Conservation (phyloP, 2,888 invertebrate genomes). For the Sesia apiformis region DNA sequence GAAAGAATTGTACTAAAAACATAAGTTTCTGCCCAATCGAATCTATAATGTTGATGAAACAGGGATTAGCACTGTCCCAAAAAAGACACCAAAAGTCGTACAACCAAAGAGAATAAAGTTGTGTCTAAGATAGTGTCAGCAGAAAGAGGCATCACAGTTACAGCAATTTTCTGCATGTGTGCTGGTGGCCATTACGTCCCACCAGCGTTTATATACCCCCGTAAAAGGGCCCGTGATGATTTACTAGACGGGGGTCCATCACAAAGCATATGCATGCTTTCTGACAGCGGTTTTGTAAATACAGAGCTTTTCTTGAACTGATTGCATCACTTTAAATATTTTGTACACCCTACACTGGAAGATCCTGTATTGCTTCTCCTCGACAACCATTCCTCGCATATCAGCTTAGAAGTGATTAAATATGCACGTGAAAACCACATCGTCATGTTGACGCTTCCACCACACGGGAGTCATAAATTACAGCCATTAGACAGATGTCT, state of each 20-base stretch:
- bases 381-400: not conserved
- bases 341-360: not conserved
- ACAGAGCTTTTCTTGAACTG: conserved; percentile 1
- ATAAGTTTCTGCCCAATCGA: not conserved
- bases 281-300: conserved; percentile 1
- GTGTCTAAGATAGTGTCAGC: conserved; percentile 1
- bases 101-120: conserved; percentile 3
- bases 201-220: conserved; percentile 2
- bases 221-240: not conserved
- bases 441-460: not conserved
- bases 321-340: conserved; percentile 1
- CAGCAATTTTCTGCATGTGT: not conserved
- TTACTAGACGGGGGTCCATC: conserved; percentile 1
- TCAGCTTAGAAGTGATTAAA: not conserved
- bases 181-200: conserved; percentile 1
- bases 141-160: conserved; percentile 1
- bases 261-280: conserved; percentile 1
- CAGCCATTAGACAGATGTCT: not conserved
- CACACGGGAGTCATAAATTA: conserved; percentile 1
- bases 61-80: conserved; percentile 4
- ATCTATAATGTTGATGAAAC: conserved; percentile 6
- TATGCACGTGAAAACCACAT: conserved; percentile 2
- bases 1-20: not conserved
- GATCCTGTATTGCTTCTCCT: not conserved
- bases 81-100: conserved; percentile 5